Base-by-base conservation (phyloP, 2,888 invertebrate genomes). In the Stenotaenia linearis region DNA sequence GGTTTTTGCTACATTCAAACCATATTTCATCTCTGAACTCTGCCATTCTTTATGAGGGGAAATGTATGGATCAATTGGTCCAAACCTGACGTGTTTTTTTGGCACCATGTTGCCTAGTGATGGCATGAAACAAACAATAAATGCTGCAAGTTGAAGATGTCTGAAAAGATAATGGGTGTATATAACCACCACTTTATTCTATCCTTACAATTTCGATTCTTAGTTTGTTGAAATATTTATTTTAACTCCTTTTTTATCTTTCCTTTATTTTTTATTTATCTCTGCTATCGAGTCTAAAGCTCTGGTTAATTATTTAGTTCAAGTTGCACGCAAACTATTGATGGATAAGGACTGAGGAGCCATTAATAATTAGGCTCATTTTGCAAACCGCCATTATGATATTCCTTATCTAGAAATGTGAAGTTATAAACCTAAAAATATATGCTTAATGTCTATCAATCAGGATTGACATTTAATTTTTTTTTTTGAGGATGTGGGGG, bases 121-220 rank as follows among this genome's bases (percentile, higher is more conserved):
- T 56, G 56, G 56, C 56, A 56, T 56, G 56, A 56, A 56, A 56
- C 56, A 56, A 56, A 56, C 56, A 56, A 56, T 23, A 56, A 56
- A 56, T 5, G 23, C 21, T 5, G n/a, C 4, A 21, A 56, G 23
- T 56, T 21, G 21, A 56, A 56, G 56, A 56, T 56, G 56, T 40
- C 18, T 56, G 21, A 56, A 56, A 56, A 56, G 56, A 56, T 56
- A 56, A 56, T 45, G 45, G 32, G 5, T 32, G 9, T 15, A 18
- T 45, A 9, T 4, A 56, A 56, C 21, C 56, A 23, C 21, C 15
- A 45, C n/a, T 45, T 56, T 21, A 5, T 40, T 40, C 12, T 12
- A 40, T 2, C 5, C 7, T 6, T 40, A 9, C 2, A 40, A 40
- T 12, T 12, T 40, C 15, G 15, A 6, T 40, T 40, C 15, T 7